Percentiles rank a stretch among this genome's conserved stretches.
Evolutionary conservation across 2,797 vertebrate genomes (phyloP).

Genomic region (Nyctibius grandis): DNA sequence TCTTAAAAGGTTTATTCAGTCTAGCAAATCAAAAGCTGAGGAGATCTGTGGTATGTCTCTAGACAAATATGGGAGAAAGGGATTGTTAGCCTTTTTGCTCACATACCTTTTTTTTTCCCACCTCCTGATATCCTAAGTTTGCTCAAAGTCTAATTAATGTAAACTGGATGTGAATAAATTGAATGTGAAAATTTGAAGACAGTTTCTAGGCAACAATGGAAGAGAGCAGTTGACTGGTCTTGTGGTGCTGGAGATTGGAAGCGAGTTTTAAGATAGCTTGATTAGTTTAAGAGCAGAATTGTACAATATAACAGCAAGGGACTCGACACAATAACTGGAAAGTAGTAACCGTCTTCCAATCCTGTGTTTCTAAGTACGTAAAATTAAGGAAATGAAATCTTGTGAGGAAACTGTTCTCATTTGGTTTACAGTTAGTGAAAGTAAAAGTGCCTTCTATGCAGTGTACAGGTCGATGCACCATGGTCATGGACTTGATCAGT

Average conservation of each 20-base stretch:
- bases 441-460: neutral
- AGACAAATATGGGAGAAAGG: neutral
- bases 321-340: neutral
- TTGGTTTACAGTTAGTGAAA: neutral
- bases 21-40: neutral
- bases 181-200: neutral
- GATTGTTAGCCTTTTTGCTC: neutral
- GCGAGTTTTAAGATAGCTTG: neutral
- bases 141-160: neutral
- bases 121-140: neutral
- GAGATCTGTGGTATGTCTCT: neutral
- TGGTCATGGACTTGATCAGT: neutral
- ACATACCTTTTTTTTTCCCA: neutral
- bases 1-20: neutral
- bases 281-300: neutral
- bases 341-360: neutral
- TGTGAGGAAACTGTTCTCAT: neutral
- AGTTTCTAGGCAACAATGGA: neutral
- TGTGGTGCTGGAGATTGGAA: neutral
- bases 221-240: neutral
- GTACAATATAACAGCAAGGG: neutral
- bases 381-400: neutral
- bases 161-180: neutral
- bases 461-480: rapidly evolving
- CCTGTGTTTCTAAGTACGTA: neutral